Conservation (phyloP, 2,797 vertebrate genomes). For the Falco berigora region DNA sequence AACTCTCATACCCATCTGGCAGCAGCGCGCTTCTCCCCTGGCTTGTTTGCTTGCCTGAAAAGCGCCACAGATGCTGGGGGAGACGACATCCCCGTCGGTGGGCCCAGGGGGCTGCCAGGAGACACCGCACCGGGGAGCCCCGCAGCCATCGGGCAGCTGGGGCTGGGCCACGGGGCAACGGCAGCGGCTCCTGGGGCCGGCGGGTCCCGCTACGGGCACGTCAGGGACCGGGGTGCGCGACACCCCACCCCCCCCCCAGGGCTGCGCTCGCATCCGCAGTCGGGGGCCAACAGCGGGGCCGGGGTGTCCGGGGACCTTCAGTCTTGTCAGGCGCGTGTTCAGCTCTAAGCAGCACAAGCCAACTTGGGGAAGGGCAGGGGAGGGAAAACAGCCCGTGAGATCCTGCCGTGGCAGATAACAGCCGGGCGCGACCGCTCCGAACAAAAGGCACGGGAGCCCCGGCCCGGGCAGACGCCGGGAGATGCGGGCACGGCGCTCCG, state of each 20-base stretch:
- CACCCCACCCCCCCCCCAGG: neutral
- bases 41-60: neutral
- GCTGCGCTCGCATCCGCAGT: neutral
- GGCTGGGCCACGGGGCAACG: neutral
- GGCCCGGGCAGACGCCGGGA: neutral
- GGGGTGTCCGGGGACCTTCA: neutral
- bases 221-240: neutral
- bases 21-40: neutral
- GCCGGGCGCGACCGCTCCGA: neutral
- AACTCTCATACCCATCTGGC: neutral
- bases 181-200: neutral
- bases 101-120: neutral
- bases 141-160: neutral
- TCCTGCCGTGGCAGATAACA: neutral
- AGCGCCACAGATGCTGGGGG: neutral
- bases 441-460: neutral
- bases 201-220: neutral
- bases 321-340: neutral
- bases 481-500: too few species aligned
- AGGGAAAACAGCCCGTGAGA: neutral
- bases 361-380: neutral
- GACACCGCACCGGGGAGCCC: neutral
- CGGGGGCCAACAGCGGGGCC: neutral
- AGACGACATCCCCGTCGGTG: neutral
- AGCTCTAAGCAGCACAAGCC: neutral